Evolutionary conservation across 2,888 invertebrate species (phyloP), one percentile per base, ranked within the genome.

Genomic region (Salpingus planirostris): DNA sequence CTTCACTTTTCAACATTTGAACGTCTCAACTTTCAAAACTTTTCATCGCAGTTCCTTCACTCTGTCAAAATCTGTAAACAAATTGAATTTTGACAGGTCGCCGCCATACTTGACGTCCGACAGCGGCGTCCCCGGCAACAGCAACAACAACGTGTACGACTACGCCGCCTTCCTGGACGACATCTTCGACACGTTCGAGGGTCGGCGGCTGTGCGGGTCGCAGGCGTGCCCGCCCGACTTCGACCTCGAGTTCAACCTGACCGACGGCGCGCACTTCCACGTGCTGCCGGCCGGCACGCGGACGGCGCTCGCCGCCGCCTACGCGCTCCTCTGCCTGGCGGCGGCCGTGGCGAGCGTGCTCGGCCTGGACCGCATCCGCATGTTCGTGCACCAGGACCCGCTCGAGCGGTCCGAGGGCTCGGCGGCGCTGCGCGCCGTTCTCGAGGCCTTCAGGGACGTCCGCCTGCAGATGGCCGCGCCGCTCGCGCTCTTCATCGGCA

Each of bases 401-500:
- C 40, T 54, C 25, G 61, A 63, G 40, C 43, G 61, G 5, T 54
- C 70, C 59, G 69, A 70, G 36, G 62, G 37, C 59, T 59, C 24
- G 62, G 68, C 52, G 56, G 71, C 27, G 47, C 65, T 55, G 52
- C 69, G 48, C 58, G 73, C 51, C 53, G 71, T 68, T 52, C 64
- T 58, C 31, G 65, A 65, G 21, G 65, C 71, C 1, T 72, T 78
- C 43, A 69, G 69, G 36, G 80, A 81, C 55, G 71, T 74, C 1
- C 68, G 76, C 29, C 64, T 85, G 21, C 70, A 80, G 46, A 72
- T 85, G 21, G 80, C 80, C 2, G 78, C 80, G 0, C 86, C 87
- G 0, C 70, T 87, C 62, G 81, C 83, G 2, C 68, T 85, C 23
- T 88, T 86, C 53, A 84, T 87, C 42, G 87, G 87, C 38, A 70